These are phyloP conservation scores for Protosalanx chinensis DNA, from an alignment of 2,797 vertebrate genomes.

Conservation along the genomic window DNA sequence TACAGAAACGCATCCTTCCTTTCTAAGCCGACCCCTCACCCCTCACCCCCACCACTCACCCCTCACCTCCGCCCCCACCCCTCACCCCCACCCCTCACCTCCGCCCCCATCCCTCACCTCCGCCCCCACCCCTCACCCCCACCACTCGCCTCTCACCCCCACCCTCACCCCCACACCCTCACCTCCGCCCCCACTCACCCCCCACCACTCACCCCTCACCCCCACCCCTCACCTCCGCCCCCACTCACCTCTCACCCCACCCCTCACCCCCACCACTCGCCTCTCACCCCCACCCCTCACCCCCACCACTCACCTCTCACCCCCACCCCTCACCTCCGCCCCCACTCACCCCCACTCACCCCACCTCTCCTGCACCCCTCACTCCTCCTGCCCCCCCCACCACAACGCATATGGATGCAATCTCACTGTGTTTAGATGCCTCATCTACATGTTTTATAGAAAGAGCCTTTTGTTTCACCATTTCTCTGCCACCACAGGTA, in stretches of 20 bases:
- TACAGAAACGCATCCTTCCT: conserved; percentile 6
- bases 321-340: too few relatives aligned
- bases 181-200: too few relatives aligned
- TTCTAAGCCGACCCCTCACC: too few relatives aligned
- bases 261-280: conserved; percentile 22
- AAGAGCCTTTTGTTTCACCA: conserved; percentile 51
- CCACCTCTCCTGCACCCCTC: too few relatives aligned
- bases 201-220: too few relatives aligned
- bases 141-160: too few relatives aligned
- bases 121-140: too few relatives aligned
- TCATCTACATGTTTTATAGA: conserved; percentile 55
- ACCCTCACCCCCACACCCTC: not conserved
- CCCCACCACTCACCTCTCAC: conserved; percentile 16
- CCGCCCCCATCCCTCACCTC: too few relatives aligned
- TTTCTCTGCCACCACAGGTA: conserved; percentile 45
- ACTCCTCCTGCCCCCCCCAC: conserved; percentile 16
- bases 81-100: too few relatives aligned
- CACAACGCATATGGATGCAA: conserved; percentile 57
- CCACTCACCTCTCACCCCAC: conserved; percentile 18
- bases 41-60: too few relatives aligned
- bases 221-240: not conserved
- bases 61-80: too few relatives aligned
- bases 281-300: conserved; percentile 15
- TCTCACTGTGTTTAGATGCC: conserved; percentile 52
- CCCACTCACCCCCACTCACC: conserved; percentile 21